Base-by-base conservation (phyloP, 2,888 invertebrate genomes). In the Abrostola tripartita region DNA sequence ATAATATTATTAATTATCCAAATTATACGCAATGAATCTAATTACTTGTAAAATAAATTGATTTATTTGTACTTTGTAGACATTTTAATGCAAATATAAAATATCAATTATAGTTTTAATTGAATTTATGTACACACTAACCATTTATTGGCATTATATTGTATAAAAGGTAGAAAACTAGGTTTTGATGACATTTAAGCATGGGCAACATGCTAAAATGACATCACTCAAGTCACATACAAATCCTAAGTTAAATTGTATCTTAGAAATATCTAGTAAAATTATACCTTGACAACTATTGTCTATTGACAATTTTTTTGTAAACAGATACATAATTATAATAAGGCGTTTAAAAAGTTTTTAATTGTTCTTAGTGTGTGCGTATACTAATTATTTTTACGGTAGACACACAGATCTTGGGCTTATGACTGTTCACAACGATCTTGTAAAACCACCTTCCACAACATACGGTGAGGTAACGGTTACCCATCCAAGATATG, bases 11-110 rank as follows among this genome's bases (percentile, higher is more conserved):
- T 37, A 52, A 54, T 35, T 37, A 8, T 54, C 14, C 49, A 40
- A 38, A 52, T 57, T 38, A 40, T 14, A 69, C 50, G 6, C 14
- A 60, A 65, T 68, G 57, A 61, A 80, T 77, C 74, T 68, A 61
- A 44, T 62, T 50, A 65, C 49, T 52, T 54, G 6, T 52, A 38
- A 51, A 61, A 49, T 62, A 55, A 61, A 37, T 68, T 63, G 52
- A 47, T 52, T 76, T 52, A 61, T 52, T 60, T 52, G 1, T 73
- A 68, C 58, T 52, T 60, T 51, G 1, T 73, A 68, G 58, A 54
- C 52, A 52, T 64, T 63, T 74, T 36, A 64, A 74, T 52, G 37
- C 58, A 51, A 57, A 59, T 51, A 57, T 53, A 61, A 74, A 74
- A 60, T 68, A 74, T 61, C 69, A 62, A 63, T 68, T 9, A n/a